Conservation (phyloP, 2,113 vertebrate species). For the Zosterops pallidus region DNA sequence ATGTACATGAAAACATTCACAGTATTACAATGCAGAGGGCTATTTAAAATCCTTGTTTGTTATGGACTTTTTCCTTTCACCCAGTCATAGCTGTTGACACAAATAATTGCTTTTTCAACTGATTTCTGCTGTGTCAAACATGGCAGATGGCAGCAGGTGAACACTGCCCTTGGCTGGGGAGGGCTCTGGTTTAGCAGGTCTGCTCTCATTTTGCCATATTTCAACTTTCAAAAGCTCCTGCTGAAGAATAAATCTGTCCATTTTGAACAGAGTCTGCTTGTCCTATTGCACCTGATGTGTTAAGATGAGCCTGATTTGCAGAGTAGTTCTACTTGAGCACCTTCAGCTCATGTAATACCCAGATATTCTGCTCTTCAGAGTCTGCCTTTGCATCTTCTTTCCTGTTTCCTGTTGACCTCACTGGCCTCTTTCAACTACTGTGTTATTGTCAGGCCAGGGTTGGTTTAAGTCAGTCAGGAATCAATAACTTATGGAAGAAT, state of each 20-base stretch:
- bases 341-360: not conserved
- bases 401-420: not conserved
- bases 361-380: not conserved
- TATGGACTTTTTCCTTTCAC: not conserved
- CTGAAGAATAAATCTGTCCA: not conserved
- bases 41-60: not conserved
- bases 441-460: not conserved
- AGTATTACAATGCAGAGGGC: not conserved
- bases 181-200: not conserved
- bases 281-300: not conserved
- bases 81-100: not conserved
- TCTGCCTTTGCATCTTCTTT: not conserved
- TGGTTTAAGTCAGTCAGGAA: not conserved
- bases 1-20: not conserved
- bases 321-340: not conserved
- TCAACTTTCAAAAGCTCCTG: not conserved
- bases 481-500: not conserved
- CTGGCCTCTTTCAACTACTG: not conserved
- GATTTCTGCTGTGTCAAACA: not conserved
- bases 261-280: not conserved
- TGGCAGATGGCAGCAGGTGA: not conserved
- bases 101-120: not conserved
- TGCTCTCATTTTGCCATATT: not conserved
- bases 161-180: not conserved
- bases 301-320: not conserved